Conservation (phyloP, 2,113 vertebrate species). For the Microcebus lehilahytsara region DNA sequence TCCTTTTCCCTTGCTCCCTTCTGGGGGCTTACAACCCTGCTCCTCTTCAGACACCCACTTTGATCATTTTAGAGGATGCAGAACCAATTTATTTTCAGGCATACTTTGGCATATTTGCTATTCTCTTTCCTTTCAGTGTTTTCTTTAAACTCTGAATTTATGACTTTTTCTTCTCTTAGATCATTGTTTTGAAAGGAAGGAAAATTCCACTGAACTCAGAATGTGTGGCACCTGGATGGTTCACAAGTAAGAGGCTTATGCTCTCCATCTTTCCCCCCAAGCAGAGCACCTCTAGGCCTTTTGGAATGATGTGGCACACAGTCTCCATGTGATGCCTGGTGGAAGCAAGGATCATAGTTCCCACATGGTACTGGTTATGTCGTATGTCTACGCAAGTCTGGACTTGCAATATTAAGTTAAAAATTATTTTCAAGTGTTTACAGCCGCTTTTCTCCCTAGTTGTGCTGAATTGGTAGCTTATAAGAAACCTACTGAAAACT, state of each 20-base stretch:
- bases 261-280: background rate
- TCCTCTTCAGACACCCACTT: background rate
- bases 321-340: background rate
- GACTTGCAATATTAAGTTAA: background rate
- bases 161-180: slow-evolving; percentile 52
- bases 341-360: background rate
- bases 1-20: background rate
- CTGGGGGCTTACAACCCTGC: background rate
- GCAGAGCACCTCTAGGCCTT: too few relatives aligned
- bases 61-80: background rate
- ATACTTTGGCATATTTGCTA: background rate
- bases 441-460: background rate
- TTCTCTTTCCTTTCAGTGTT: background rate
- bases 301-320: background rate
- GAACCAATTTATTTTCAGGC: background rate
- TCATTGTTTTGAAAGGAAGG: slow-evolving; percentile 54
- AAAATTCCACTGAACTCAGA: background rate
- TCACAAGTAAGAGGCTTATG: slow-evolving; percentile 43
- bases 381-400: background rate
- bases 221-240: slow-evolving; percentile 29
- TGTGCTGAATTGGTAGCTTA: background rate
- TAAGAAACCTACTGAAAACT: background rate
- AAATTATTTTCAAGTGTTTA: background rate
- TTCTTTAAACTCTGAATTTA: background rate
- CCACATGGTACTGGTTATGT: background rate